Evolutionary conservation across 2,797 vertebrate species (phyloP).

Genomic region (Setipinna tenuifilis): DNA sequence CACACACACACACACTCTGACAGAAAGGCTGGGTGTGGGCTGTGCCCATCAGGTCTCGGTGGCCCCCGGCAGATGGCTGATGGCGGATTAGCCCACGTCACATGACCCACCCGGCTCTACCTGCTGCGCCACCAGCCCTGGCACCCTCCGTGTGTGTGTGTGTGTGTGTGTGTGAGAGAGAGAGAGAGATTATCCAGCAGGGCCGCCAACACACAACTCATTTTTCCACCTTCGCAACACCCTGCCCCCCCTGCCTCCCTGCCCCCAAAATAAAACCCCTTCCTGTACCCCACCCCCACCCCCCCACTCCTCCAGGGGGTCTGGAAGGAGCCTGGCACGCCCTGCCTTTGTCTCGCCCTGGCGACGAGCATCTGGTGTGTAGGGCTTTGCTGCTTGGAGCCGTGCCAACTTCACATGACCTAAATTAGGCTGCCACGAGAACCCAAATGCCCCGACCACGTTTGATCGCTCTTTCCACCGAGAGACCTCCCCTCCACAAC

Average conservation of each 20-base stretch:
- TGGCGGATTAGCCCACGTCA: slow-evolving; percentile 70
- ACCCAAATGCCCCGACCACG: not conserved
- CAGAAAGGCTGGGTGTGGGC: slow-evolving; percentile 47
- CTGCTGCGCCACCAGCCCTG: slow-evolving; percentile 59
- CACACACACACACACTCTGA: slow-evolving; percentile 27
- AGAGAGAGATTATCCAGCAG: slow-evolving; percentile 72
- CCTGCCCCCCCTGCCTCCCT: too few relatives aligned
- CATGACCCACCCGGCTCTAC: slow-evolving; percentile 61
- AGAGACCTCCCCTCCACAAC: not conserved
- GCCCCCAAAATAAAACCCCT: too few relatives aligned
- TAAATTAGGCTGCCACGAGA: slow-evolving; percentile 38
- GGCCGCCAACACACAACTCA: slow-evolving; percentile 64
- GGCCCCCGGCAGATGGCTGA: slow-evolving; percentile 72
- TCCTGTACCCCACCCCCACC: not conserved
- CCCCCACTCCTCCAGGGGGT: slow-evolving; percentile 41
- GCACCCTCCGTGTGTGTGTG: slow-evolving; percentile 72
- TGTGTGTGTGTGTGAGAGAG: too few relatives aligned
- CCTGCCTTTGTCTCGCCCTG: slow-evolving; percentile 69
- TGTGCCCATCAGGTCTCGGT: slow-evolving; percentile 58
- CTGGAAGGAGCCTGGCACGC: slow-evolving; percentile 63
- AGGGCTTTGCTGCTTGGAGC: slow-evolving; percentile 61
- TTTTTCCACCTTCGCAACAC: not conserved
- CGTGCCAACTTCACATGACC: slow-evolving; percentile 46
- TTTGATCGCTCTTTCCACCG: not conserved
- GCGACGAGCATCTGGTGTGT: slow-evolving; percentile 70